Evolutionary conservation across 2,888 invertebrate genomes (phyloP), one percentile per base, ranked within the genome.

Genomic region (Nomada flava): DNA sequence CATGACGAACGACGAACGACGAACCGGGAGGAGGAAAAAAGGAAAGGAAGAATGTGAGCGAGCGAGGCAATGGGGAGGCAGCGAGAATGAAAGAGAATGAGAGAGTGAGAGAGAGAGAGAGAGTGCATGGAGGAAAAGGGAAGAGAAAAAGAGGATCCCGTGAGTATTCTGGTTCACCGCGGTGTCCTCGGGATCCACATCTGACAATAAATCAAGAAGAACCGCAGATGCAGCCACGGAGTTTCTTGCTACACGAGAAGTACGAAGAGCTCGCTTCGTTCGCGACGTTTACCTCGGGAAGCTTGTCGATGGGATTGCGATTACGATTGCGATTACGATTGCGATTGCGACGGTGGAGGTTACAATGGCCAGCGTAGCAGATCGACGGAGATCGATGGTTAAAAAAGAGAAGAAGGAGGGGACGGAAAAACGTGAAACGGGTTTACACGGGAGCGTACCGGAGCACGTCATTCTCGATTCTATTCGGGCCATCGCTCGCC

Each of bases 401-500:
- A 57, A 20, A 44, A 29, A 67, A 53, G 9, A 62, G 79, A 80
- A 62, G 76, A 78, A 57, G n/a, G 52, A 47, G 26, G 65, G 20
- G 72, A 11, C 23, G 44, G 47, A 69, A 70, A 64, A 82, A 79
- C 65, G 50, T 20, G 74, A 69, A 67, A 70, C 76, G 82, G 83
- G 83, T 86, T 86, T 77, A 84, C 89, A 86, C 57, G n/a, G 68
- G 57, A 79, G 87, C 84, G 76, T 64, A 57, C 67, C 63, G 68
- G 78, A 83, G 79, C 55, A 82, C 83, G 79, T 84, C 76, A 76
- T 73, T 60, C 83, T 75, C 73, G 65, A 42, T 87, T 89, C 91
- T 91, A 92, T 91, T 91, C 91, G 90, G 91, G 91, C 89, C 91
- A 90, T 82, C 86, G 84, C 64, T 78, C 80, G 86, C 63, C 42